Base-by-base conservation (phyloP, 2,113 vertebrate genomes). In the Cryptomyrus ogoouensis region DNA sequence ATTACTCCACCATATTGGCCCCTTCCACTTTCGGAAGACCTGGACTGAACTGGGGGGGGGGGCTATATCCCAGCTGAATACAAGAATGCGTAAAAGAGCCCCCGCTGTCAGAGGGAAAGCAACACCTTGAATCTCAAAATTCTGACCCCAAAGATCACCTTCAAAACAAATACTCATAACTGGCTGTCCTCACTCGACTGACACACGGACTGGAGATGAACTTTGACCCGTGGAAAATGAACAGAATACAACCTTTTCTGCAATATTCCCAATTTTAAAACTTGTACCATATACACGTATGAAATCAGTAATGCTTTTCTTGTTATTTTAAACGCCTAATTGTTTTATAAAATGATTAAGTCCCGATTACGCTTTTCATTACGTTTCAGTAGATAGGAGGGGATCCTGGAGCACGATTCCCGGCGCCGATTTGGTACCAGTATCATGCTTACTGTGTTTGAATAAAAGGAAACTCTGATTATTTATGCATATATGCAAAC, bases 91-190 rank as follows among this genome's bases (percentile, higher is more conserved):
- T 42, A 27, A 15, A 77, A 80, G 15, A 80, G 74, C 74, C 31
- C 31, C 66, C n/a, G 10, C 66, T 35, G 66, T 35, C 66, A 74
- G 27, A 35, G 13, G 27, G 31, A 35, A 74, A 35, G 27, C n/a
- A 35, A 27, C 31, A 80, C 12, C 13, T 42, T 42, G 74, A 80
- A 80, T 80, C 31, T 80, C 35, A 39, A 42, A 80, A 80, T 39
- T 80, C 13, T 80, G 35, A 80, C 31, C 74, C 42, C 21, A 3
- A 42, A 46, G 42, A 84, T 46, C 35, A 24, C 83, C 44, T 84
- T 84, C 17, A 84, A 84, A 84, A 84, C 83, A 84, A 44, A 84
- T 84, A 84, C 83, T 46, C 44, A 24, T 84, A 84, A 84, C 83
- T 44, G 74, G 31, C 35, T 42, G 74, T 39, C 31, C 35, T 80